phyloP scores from a whole-genome alignment of 2,797 vertebrate species.

The Pseudopleuronectes americanus region DNA sequence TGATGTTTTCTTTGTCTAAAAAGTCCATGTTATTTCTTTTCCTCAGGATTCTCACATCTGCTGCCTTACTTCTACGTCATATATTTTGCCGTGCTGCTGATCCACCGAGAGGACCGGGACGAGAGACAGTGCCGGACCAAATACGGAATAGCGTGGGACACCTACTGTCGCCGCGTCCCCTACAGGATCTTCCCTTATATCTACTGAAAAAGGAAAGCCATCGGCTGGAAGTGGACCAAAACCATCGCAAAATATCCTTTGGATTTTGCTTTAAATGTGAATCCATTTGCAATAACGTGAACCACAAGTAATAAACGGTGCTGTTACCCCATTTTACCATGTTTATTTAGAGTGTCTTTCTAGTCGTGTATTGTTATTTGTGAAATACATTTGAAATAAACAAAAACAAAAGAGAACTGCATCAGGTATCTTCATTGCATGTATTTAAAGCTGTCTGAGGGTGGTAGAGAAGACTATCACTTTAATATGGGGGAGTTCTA shows the following conservation, averaged over 20 bases:
- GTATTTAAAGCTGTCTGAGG: not conserved
- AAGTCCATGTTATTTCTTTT: not conserved
- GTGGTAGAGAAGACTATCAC: not conserved
- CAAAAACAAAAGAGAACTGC: slow-evolving; percentile 9
- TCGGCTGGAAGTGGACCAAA: slow-evolving; percentile 16
- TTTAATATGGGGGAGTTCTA: not conserved
- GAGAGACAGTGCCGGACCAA: slow-evolving; percentile 89
- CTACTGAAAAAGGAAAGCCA: slow-evolving; percentile 80
- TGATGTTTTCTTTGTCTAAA: not conserved
- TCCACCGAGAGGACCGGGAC: slow-evolving; percentile 90
- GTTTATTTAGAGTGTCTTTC: not conserved
- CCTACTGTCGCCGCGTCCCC: slow-evolving; percentile 89
- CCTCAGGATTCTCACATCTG: slow-evolving; percentile 86
- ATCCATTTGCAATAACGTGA: slow-evolving; percentile 6
- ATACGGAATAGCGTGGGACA: slow-evolving; percentile 90
- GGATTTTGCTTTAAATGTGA: slow-evolving; percentile 1
- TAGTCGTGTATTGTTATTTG: slow-evolving; percentile 16
- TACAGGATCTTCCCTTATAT: slow-evolving; percentile 92
- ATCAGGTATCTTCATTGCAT: slow-evolving; percentile 2
- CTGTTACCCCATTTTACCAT: slow-evolving; percentile 10
- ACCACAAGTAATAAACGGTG: not conserved
- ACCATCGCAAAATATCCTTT: not conserved
- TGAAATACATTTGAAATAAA: slow-evolving; percentile 53
- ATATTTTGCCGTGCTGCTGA: slow-evolving; percentile 88
- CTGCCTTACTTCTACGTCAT: slow-evolving; percentile 91